Conservation (phyloP, 2,888 invertebrate genomes). For the Drepana falcataria region DNA sequence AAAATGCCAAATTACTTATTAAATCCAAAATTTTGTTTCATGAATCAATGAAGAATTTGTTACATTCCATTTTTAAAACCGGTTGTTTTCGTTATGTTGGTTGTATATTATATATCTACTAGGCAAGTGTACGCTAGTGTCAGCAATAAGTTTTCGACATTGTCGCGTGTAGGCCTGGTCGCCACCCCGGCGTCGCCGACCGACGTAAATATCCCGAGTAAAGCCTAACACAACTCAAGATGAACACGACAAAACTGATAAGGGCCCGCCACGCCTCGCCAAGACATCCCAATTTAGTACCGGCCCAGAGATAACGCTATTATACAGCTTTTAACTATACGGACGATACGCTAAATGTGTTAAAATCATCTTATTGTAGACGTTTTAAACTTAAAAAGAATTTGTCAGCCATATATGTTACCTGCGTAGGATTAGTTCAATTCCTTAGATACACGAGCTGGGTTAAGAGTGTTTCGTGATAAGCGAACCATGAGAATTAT, state of each 20-base stretch:
- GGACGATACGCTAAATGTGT: constrained; percentile 74
- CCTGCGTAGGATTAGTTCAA: constrained; percentile 29
- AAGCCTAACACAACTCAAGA: constrained; percentile 79
- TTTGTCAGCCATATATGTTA: constrained; percentile 35
- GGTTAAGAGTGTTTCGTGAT: neutral
- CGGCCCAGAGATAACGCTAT: constrained; percentile 74
- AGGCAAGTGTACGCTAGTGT: constrained; percentile 25
- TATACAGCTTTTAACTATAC: constrained; percentile 78
- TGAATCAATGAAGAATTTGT: too few species aligned
- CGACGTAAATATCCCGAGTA: constrained; percentile 71
- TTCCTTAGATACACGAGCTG: constrained; percentile 3
- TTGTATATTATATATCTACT: neutral
- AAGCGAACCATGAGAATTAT: neutral
- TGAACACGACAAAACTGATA: constrained; percentile 77
- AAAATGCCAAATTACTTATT: too few species aligned
- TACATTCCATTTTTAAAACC: too few species aligned
- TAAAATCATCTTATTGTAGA: constrained; percentile 63
- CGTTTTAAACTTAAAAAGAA: constrained; percentile 42
- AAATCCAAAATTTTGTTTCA: too few species aligned
- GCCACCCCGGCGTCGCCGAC: constrained; percentile 48
- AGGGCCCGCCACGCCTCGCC: constrained; percentile 58
- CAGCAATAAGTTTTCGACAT: constrained; percentile 60
- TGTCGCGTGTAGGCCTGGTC: constrained; percentile 58
- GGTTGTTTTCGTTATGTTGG: too few species aligned
- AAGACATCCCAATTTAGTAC: constrained; percentile 78